Conservation (phyloP, 1,140 invertebrate genomes). For the Drosophila pruinosa region DNA sequence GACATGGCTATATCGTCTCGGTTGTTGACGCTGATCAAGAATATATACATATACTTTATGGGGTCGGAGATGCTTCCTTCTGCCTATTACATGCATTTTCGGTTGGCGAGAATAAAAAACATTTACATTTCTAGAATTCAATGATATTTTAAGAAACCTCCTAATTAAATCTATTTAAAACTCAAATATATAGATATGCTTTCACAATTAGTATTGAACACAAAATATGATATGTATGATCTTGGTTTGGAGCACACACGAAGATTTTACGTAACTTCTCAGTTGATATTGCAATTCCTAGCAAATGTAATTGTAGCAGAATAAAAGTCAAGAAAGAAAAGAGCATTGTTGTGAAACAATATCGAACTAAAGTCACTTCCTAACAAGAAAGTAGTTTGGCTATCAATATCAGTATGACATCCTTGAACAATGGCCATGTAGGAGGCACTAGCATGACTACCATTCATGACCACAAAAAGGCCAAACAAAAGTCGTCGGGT, state of each 20-base stretch:
- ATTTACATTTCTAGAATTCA: too few relatives aligned
- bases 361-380: constrained; percentile 41
- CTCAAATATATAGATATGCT: too few relatives aligned
- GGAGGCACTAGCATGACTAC: constrained; percentile 57
- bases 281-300: constrained; percentile 15
- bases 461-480: constrained; percentile 78
- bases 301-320: constrained; percentile 33
- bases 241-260: neutral
- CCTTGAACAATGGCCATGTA: constrained; percentile 61
- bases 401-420: constrained; percentile 64
- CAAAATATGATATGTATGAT: too few relatives aligned
- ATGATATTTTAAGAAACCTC: too few relatives aligned
- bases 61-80: too few relatives aligned
- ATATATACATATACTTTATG: too few relatives aligned
- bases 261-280: neutral
- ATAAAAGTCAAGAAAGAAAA: constrained; percentile 26
- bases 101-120: too few relatives aligned
- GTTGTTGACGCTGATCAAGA: too few relatives aligned
- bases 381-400: constrained; percentile 76
- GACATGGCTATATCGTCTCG: too few relatives aligned
- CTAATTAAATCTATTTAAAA: too few relatives aligned
- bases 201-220: too few relatives aligned
- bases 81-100: too few relatives aligned
- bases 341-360: constrained; percentile 51
- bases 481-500: constrained; percentile 70